Conservation (phyloP, 2,888 invertebrate species). For the Stenodema calcarata region DNA sequence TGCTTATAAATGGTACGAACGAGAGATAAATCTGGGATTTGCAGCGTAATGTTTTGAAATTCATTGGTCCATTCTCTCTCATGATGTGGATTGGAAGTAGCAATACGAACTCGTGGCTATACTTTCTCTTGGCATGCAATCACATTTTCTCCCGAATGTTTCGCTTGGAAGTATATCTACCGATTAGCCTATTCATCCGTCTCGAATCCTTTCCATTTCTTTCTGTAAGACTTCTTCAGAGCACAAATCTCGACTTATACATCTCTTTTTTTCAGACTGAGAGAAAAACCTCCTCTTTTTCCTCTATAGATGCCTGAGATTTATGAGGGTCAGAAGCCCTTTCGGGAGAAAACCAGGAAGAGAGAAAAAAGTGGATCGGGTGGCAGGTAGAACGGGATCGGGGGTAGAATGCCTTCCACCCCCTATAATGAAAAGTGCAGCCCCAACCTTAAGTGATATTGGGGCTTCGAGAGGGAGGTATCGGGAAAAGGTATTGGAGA, state of each 20-base stretch:
- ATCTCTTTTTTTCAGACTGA: background rate
- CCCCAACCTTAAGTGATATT: slow-evolving; percentile 24
- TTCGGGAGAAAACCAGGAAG: background rate
- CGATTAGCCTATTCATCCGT: background rate
- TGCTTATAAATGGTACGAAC: no score
- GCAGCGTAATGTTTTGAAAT: background rate
- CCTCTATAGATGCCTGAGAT: slow-evolving; percentile 3
- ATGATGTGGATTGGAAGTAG: background rate
- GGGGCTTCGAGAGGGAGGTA: background rate
- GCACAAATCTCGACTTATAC: background rate
- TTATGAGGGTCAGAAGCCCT: slow-evolving; percentile 12
- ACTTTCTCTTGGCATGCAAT: background rate
- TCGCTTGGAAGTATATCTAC: background rate
- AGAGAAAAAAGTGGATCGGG: background rate
- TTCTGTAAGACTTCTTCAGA: background rate
- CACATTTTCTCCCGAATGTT: background rate
- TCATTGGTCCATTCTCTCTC: background rate
- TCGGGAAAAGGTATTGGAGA: slow-evolving; percentile 1
- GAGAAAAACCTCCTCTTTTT: slow-evolving; percentile 5
- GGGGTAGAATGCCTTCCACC: background rate
- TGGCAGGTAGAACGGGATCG: background rate
- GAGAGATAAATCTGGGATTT: no score
- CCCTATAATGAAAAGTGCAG: slow-evolving; percentile 21
- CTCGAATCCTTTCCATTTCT: slow-evolving; percentile 1
- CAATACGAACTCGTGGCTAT: no score